phyloP scores from a whole-genome alignment of 2,888 invertebrate genomes.

The Chorisops tibialis region DNA sequence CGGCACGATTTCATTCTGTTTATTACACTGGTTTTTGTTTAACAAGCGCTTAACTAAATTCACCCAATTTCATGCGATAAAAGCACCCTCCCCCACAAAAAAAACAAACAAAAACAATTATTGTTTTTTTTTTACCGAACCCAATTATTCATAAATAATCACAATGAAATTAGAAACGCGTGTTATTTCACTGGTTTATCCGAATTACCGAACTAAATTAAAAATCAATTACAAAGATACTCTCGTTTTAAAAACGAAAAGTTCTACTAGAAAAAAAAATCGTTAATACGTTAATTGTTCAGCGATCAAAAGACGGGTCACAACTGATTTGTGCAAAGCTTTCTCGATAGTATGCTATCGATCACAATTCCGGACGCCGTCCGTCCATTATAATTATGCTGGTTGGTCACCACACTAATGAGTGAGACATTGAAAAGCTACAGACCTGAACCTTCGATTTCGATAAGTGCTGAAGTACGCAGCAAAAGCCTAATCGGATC shows the following conservation, averaged over 20 bases:
- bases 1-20: too few species aligned
- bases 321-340: constrained; percentile 17
- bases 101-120: too few species aligned
- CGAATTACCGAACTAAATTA: background rate
- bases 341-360: constrained; percentile 13
- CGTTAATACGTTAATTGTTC: constrained; percentile 18
- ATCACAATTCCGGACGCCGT: background rate
- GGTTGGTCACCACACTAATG: constrained; percentile 15
- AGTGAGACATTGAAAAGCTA: constrained; percentile 8
- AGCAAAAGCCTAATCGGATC: background rate
- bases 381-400: constrained; percentile 19
- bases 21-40: too few species aligned
- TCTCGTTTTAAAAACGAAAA: background rate
- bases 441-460: constrained; percentile 4
- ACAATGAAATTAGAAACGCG: background rate
- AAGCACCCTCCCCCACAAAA: too few species aligned
- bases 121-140: too few species aligned
- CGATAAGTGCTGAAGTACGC: background rate
- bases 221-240: background rate
- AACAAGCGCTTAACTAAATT: too few species aligned
- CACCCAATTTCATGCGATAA: too few species aligned
- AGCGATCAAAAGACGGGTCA: constrained; percentile 15
- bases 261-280: too few species aligned
- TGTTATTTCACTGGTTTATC: background rate
- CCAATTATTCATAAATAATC: too few species aligned